Base-by-base conservation (phyloP, 2,888 invertebrate species). In the Campoplex nolae region DNA sequence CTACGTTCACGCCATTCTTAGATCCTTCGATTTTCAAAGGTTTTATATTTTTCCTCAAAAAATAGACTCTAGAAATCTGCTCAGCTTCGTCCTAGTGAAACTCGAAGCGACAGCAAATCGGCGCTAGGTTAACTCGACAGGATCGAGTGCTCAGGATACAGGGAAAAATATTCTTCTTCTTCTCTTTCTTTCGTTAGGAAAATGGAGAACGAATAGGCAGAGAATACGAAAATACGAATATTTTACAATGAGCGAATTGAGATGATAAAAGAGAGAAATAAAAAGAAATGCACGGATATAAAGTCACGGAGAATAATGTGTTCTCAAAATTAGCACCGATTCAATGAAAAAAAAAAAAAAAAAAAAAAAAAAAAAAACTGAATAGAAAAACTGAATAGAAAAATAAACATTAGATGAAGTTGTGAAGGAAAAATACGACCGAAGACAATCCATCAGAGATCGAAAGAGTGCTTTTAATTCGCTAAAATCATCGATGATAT, bases 61-160 rank as follows among this genome's bases (percentile, higher is more conserved):
- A 62, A 62, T 13, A 32, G 32, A 62, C 6, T 3, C 2, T 13
- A 62, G 28, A 13, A 32, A 62, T 62, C 13, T 32, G 62, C 62
- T 62, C 62, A 62, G 62, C 32, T 32, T 62, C 58, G 58, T 9
- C 23, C 16, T 32, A 54, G 76, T 62, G 45, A 42, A 54, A 45
- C 38, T 68, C 45, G 2, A 71, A 13, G 62, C 62, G 9, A 38
- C 56, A 73, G 16, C 62, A 75, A 77, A 38, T 32, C 79, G 74
- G 78, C 42, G 74, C 32, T 67, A 83, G 74, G 76, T 38, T 4
- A 65, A 28, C 79, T 65, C 68, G 70, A 58, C 56, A 48, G 7
- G 75, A 32, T 71, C 79, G 75, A 76, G 80, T 71, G 76, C 83
- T 80, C 76, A 56, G 86, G 70, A 83, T 83, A 71, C 83, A 83